Conservation (phyloP, 2,113 vertebrate species). For the Pardalotus punctatus region DNA sequence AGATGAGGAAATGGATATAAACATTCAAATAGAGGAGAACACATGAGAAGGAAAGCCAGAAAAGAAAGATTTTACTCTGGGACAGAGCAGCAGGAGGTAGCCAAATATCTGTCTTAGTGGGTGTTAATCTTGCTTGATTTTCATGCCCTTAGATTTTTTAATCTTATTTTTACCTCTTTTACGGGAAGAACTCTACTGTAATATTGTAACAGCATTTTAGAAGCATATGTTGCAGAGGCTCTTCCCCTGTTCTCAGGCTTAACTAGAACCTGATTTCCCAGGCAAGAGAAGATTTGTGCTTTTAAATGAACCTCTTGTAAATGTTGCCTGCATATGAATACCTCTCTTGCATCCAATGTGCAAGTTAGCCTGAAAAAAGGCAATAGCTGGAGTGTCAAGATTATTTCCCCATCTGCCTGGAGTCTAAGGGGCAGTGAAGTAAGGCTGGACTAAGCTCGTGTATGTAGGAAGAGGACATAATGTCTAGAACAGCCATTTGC, state of each 20-base stretch:
- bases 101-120: not conserved
- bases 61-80: not conserved
- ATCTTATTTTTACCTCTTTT: not conserved
- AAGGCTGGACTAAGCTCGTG: not conserved
- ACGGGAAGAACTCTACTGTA: not conserved
- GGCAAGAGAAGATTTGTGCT: not conserved
- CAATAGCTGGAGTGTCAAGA: not conserved
- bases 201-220: not conserved
- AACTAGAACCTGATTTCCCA: not conserved
- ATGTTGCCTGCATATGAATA: not conserved
- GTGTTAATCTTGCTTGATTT: not conserved
- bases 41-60: not conserved
- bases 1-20: not conserved
- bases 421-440: not conserved
- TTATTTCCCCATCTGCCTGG: not conserved
- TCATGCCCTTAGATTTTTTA: not conserved
- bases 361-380: not conserved
- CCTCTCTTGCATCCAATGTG: not conserved
- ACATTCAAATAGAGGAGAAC: not conserved
- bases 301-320: not conserved
- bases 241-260: not conserved
- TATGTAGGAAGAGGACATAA: not conserved
- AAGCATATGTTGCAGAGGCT: not conserved
- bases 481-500: not conserved
- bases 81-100: not conserved